These are phyloP conservation scores for Aptenodytes forsteri DNA, from an alignment of 2,113 vertebrate species.

Conservation along the genomic window DNA sequence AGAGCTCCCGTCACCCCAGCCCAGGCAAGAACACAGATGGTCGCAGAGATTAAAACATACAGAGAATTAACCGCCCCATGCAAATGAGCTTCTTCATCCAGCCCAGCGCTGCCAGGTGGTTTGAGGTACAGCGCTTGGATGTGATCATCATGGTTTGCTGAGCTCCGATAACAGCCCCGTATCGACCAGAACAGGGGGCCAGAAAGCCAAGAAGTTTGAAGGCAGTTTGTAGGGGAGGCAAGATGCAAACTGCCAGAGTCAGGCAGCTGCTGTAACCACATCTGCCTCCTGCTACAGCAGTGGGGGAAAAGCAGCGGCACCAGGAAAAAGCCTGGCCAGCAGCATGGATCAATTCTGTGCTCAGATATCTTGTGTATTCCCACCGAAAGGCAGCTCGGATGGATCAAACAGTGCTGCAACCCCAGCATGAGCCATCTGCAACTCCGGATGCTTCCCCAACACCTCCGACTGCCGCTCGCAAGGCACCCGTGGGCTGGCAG, in stretches of 20 bases:
- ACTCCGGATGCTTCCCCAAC: rapidly evolving
- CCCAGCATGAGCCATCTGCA: rapidly evolving
- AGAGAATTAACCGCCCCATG: constrained; percentile 46
- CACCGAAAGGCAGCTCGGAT: neutral
- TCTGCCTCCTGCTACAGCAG: neutral
- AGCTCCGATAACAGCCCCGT: neutral
- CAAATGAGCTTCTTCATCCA: constrained; percentile 41
- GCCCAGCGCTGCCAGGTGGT: neutral
- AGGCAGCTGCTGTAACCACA: neutral
- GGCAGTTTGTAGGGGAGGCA: neutral
- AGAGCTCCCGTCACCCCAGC: neutral
- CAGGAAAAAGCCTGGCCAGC: neutral
- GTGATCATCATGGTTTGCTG: neutral
- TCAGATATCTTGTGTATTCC: rapidly evolving
- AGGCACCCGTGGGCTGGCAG: neutral
- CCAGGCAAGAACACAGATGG: constrained; percentile 59
- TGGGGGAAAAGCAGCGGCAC: neutral
- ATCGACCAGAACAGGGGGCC: neutral
- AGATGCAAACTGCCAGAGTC: neutral
- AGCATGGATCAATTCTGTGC: neutral
- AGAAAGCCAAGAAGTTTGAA: neutral
- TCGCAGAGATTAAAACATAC: constrained; percentile 36
- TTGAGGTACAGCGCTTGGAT: neutral
- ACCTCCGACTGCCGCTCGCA: rapidly evolving
- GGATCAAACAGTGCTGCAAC: neutral